These are phyloP conservation scores for Leucania comma DNA, from an alignment of 2,888 invertebrate species.

Conservation along the genomic window DNA sequence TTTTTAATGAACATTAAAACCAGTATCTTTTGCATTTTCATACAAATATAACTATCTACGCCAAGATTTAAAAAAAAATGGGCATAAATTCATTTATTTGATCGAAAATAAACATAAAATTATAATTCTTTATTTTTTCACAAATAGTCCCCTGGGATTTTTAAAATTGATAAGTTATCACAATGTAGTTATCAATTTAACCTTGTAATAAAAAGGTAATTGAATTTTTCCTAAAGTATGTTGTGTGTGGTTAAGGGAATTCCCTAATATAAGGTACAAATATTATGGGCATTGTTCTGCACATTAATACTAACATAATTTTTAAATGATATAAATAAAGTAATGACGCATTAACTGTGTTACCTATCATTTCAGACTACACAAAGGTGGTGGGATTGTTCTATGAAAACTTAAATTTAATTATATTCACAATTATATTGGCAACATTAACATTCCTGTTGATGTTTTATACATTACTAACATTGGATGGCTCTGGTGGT, in stretches of 20 bases:
- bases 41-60: not conserved
- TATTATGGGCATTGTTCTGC: not conserved
- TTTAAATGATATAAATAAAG: conserved; percentile 19
- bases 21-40: not conserved
- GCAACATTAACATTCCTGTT: conserved; percentile 75
- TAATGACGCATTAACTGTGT: conserved; percentile 45
- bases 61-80: not conserved
- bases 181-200: conserved; percentile 28
- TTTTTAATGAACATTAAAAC: not conserved
- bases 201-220: conserved; percentile 31
- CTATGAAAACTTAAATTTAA: conserved; percentile 73
- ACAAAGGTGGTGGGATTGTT: conserved; percentile 80
- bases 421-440: conserved; percentile 72
- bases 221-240: conserved; percentile 1
- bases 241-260: conserved; percentile 27
- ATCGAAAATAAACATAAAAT: not conserved
- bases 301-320: conserved; percentile 34
- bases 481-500: conserved; percentile 66
- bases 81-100: not conserved
- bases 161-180: conserved; percentile 32
- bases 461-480: conserved; percentile 78
- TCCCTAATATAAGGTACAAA: conserved; percentile 39
- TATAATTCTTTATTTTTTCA: not conserved
- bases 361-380: conserved; percentile 79
- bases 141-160: conserved; percentile 33